Evolutionary conservation across 2,888 invertebrate species (phyloP).

Genomic region (Tiliacea aurago): DNA sequence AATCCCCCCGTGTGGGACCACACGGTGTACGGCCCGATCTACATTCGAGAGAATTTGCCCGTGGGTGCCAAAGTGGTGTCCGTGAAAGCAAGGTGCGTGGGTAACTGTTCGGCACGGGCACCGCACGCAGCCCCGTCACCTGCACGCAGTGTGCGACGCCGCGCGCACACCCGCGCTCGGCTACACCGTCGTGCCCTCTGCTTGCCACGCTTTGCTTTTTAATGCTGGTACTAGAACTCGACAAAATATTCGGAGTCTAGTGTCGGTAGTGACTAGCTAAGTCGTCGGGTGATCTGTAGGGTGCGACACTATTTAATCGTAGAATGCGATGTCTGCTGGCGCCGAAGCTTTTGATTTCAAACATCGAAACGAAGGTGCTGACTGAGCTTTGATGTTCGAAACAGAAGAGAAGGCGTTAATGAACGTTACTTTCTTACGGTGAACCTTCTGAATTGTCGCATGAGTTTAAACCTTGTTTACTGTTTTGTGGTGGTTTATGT

Average conservation of each 20-base stretch:
- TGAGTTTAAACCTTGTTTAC: conserved; percentile 44
- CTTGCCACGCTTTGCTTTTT: conserved; percentile 27
- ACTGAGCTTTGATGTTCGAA: conserved; percentile 33
- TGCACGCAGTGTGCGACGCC: conserved; percentile 85
- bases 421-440: conserved; percentile 43
- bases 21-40: conserved; percentile 98
- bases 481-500: conserved; percentile 21
- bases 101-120: conserved; percentile 90
- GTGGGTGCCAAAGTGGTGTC: conserved; percentile 99
- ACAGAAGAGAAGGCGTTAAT: conserved; percentile 40
- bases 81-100: conserved; percentile 99
- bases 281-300: conserved; percentile 13
- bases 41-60: conserved; percentile 99
- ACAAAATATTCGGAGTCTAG: conserved; percentile 18
- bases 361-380: conserved; percentile 3
- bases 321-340: conserved; percentile 18
- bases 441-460: conserved; percentile 33
- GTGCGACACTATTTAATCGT: conserved; percentile 20
- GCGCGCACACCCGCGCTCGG: conserved; percentile 63
- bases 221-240: conserved; percentile 19
- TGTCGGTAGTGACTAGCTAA: conserved; percentile 25
- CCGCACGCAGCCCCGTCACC: conserved; percentile 91
- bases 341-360: conserved; percentile 37
- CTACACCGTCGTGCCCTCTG: conserved; percentile 35
- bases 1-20: conserved; percentile 99